These are phyloP conservation scores for Papio anubis DNA, from an alignment of 2,113 vertebrate species.

Conservation along the genomic window DNA sequence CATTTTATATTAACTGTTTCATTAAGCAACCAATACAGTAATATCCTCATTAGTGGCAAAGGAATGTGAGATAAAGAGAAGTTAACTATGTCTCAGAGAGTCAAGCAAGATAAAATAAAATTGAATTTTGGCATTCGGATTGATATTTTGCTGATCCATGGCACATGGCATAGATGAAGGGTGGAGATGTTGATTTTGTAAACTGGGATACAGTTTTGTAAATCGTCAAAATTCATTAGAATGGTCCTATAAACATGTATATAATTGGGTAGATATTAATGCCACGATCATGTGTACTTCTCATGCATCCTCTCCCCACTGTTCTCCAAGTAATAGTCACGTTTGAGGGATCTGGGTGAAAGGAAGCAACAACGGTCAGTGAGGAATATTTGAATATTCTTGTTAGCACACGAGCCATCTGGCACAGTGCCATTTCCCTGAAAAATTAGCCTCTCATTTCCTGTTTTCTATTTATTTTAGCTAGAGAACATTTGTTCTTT, in stretches of 20 bases:
- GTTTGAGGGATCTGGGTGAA: not conserved
- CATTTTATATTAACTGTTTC: not conserved
- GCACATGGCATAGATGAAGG: too few species aligned
- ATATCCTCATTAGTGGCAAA: not conserved
- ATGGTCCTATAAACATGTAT: not conserved
- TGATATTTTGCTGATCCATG: not conserved
- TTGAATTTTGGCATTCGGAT: not conserved
- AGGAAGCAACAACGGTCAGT: not conserved
- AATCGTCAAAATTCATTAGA: not conserved
- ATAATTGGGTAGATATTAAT: too few species aligned
- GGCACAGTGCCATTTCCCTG: not conserved
- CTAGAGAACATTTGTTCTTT: not conserved
- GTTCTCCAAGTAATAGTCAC: not conserved
- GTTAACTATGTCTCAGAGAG: not conserved
- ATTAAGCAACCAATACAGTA: not conserved
- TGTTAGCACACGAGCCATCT: slow-evolving; percentile 55
- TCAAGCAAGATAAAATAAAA: not conserved
- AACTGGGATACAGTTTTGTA: not conserved
- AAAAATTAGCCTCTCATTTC: not conserved
- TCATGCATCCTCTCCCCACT: not conserved
- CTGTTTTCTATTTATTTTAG: slow-evolving; percentile 57
- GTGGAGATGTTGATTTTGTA: not conserved
- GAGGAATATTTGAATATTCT: not conserved
- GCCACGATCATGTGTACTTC: not conserved
- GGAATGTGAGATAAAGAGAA: not conserved